Evolutionary conservation across 2,888 invertebrate genomes (phyloP), one percentile per base, ranked within the genome.

Genomic region (Volucella bombylans): DNA sequence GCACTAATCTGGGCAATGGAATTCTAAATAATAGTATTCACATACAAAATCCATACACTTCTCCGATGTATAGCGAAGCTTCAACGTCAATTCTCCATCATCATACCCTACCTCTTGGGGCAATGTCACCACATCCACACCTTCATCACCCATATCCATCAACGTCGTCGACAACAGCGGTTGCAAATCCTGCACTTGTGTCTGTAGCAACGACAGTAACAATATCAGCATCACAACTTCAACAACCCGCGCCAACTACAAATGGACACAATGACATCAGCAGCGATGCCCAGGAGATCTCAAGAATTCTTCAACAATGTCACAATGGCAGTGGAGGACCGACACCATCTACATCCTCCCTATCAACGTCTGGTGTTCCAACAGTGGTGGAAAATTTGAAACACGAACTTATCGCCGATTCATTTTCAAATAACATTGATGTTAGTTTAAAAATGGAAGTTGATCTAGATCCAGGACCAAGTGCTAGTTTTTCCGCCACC

Each of bases 261-360:
- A 88, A 87, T 52, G 86, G 87, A 12, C 90, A 91, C 87, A 91
- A 90, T 74, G 92, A 92, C 87, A 91, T 91, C 47, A 92, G 90
- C 78, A 85, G 85, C 55, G 91, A 92, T 87, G 90, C 91, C 18
- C 91, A 91, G 54, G 91, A 91, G 87, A 92, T 92, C 77, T 92
- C 92, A 15, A 90, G 91, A 73, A 92, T 92, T 72, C 87, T 92
- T 78, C 92, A 92, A 82, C 91, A 92, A 71, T 92, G 92, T 82
- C 92, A 92, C 87, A 91, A 90, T 80, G 91, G 90, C 49, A 88
- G 86, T 49, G 74, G 54, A n/a, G 59, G 55, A 0, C 49, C 64
- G 4, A 14, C 82, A 57, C n/a, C 49, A 39, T 15, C 67, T n/a
- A 12, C 54, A 15, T 54, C 82, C 15, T 54, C 82, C 15, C 23